Evolutionary conservation across 2,113 vertebrate species (phyloP), one percentile per base, ranked within the genome.

Genomic region (Antigone vipio): DNA sequence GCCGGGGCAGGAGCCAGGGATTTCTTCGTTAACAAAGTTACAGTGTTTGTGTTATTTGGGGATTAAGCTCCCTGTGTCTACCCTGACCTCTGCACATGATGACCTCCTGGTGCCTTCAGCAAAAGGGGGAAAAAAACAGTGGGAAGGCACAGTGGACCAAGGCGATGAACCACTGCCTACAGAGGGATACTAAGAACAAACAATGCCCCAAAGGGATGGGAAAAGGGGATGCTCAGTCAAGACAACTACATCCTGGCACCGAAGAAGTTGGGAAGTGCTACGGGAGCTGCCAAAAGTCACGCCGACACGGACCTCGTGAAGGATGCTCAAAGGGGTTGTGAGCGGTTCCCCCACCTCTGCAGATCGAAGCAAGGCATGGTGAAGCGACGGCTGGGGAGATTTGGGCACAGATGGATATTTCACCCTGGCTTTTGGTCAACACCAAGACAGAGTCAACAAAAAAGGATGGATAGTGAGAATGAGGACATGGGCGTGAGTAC

Each of bases 401-500:
- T 5, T 38, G 68, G 32, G 52, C 42, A 8, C 0, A 4, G 60
- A 27, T 52, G 66, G 56, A 3, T 27, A 3, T 44, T 47, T 64
- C 35, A 72, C 30, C 64, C 23, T 0, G 0, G 0, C 32, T 71
- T 74, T 78, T 63, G 77, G 35, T 13, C 38, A 30, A 40, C 11
- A 1, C 60, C 15, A 42, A 52, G 67, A n/a, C 9, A 17, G 34
- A 85, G 42, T n/a, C 32, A 34, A 22, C 30, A 6, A 26, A 59
- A 84, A 44, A 35, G 12, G 4, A 4, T n/a, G 17, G 30, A 35
- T 20, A 9, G 12, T 2, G 1, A 40, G 29, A 69, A 38, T 0
- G 0, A 78, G 76, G 64, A 47, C 47, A 8, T 0, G 0, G 38
- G 32, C 23, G 10, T 0, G 4, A 38, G 21, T 3, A 1, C 18